Percentiles rank a stretch among this genome's conserved stretches.
These are phyloP conservation scores for Galbula dea DNA, from an alignment of 2,113 vertebrate species.

Conservation along the genomic window DNA sequence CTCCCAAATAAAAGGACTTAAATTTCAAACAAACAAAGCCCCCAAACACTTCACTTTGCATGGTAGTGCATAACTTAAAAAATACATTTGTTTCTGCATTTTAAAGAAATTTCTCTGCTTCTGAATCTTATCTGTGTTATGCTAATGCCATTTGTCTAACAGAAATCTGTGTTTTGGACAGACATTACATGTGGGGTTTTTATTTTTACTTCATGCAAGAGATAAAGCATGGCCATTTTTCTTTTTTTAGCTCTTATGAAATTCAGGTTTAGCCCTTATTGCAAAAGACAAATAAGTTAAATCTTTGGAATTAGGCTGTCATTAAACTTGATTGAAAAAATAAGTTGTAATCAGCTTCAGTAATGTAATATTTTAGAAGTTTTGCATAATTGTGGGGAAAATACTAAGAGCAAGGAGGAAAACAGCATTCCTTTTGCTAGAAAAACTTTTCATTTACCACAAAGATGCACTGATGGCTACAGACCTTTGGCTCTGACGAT, in stretches of 20 bases:
- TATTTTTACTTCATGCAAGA: not conserved
- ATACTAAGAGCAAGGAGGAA: not conserved
- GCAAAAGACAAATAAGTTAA: not conserved
- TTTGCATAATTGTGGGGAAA: not conserved
- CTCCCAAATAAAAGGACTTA: not conserved
- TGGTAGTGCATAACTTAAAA: fast-evolving
- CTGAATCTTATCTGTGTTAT: not conserved
- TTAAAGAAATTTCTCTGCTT: fast-evolving
- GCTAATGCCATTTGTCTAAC: not conserved
- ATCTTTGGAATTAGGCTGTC: not conserved
- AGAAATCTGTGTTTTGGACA: not conserved
- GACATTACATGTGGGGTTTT: fast-evolving
- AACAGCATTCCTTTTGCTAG: not conserved
- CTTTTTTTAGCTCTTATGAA: not conserved
- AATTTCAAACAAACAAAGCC: not conserved
- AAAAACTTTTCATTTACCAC: not conserved
- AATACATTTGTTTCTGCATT: not conserved
- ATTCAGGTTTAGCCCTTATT: not conserved
- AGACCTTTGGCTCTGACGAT: not conserved
- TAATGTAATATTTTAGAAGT: not conserved
- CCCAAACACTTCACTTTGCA: not conserved
- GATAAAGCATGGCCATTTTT: not conserved
- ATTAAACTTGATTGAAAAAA: not conserved
- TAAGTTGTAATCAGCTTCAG: not conserved
- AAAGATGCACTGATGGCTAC: not conserved